Conservation (phyloP, 2,113 vertebrate species). For the Eurystomus gularis region DNA sequence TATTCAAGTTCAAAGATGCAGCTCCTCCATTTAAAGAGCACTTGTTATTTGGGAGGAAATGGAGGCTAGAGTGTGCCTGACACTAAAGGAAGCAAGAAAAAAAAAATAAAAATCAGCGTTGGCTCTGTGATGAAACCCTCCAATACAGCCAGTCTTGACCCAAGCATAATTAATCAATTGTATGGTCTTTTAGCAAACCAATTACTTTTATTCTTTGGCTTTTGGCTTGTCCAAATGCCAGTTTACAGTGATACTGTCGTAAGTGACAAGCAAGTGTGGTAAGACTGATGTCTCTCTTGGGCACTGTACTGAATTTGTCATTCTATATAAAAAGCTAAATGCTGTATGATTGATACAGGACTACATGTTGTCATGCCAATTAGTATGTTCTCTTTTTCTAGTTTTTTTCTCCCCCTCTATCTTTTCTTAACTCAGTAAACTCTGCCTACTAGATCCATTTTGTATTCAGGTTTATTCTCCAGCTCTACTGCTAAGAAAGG, state of each 20-base stretch:
- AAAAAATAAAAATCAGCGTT: neutral
- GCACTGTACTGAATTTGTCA: slow-evolving; percentile 2
- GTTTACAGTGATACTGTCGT: neutral
- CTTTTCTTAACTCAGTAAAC: neutral
- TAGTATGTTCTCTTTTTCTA: neutral
- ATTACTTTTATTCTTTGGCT: neutral
- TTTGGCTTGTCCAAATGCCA: neutral
- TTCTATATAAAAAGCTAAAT: neutral
- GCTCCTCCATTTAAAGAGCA: slow-evolving; percentile 50
- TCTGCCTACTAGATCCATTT: neutral
- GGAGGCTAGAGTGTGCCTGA: slow-evolving; percentile 16
- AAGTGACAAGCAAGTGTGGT: neutral
- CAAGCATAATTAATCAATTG: neutral
- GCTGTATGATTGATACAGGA: neutral
- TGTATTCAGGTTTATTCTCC: neutral
- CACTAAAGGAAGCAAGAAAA: neutral
- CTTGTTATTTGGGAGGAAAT: slow-evolving; percentile 58
- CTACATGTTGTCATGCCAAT: neutral
- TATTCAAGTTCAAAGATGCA: slow-evolving; percentile 61
- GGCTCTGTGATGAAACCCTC: neutral
- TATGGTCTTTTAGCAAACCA: neutral
- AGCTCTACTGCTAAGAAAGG: neutral
- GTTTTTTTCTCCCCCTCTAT: no score
- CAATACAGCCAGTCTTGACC: neutral
- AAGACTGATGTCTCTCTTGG: neutral